A percentile compares a stretch with the other conserved stretches of the same genome.
These are phyloP conservation scores for Lepus americanus DNA, from an alignment of 2,113 vertebrate genomes.

Conservation along the genomic window DNA sequence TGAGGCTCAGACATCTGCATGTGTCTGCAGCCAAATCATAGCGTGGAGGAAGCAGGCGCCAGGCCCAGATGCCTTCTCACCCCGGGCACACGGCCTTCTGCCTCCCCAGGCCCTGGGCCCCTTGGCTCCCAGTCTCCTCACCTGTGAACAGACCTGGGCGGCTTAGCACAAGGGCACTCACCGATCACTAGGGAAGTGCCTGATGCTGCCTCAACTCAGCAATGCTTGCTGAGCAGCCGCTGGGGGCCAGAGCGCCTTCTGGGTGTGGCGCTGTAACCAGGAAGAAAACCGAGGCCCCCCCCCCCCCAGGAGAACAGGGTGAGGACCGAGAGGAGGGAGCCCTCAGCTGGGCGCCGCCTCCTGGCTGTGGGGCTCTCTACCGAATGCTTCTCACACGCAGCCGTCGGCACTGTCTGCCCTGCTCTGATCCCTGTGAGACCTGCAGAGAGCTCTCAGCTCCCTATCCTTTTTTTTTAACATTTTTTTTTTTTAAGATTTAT, in stretches of 20 bases:
- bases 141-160: not conserved
- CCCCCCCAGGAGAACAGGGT: not conserved
- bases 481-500: too few species aligned
- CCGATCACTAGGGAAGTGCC: not conserved
- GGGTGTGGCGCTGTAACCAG: not conserved
- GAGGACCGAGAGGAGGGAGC: not conserved
- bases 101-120: not conserved
- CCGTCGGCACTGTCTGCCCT: too few species aligned
- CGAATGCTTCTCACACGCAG: too few species aligned
- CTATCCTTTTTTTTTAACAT: too few species aligned
- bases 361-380: not conserved
- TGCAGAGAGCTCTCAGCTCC: not conserved
- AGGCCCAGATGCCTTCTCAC: not conserved
- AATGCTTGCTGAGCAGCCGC: not conserved
- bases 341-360: not conserved
- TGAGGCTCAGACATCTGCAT: too few species aligned
- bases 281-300: not conserved
- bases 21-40: too few species aligned
- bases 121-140: conserved; percentile 18
- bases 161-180: not conserved
- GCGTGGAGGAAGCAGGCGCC: not conserved
- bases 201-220: not conserved
- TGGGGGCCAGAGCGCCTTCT: not conserved
- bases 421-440: not conserved
- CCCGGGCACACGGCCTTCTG: not conserved